Evolutionary conservation across 37 sponge, comb jelly and placozoan genomes (phyloP).

Genomic region (Crambe crambe): DNA sequence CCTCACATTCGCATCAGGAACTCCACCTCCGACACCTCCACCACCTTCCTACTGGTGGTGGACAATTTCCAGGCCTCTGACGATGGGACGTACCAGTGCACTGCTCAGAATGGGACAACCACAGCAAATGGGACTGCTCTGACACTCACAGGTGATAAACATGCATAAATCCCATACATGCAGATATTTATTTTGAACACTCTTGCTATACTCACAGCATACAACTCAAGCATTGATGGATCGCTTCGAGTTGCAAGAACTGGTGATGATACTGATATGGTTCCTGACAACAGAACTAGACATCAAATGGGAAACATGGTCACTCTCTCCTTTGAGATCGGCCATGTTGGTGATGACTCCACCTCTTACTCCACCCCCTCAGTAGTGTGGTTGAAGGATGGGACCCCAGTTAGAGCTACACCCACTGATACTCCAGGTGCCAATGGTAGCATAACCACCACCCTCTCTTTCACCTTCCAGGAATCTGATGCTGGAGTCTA

Average conservation of each 20-base stretch:
- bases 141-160: conserved; percentile 11
- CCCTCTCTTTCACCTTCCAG: conserved; percentile 13
- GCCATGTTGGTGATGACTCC: not conserved
- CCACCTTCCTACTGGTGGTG: conserved; percentile 22
- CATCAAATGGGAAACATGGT: not conserved
- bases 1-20: conserved; percentile 37
- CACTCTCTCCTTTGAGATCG: not conserved
- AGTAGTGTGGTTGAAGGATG: conserved; percentile 34
- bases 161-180: not conserved
- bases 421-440: not conserved
- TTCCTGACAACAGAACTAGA: not conserved
- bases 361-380: not conserved
- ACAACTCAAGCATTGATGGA: not conserved
- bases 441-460: not conserved
- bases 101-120: not conserved
- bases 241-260: not conserved
- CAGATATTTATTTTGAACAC: not conserved
- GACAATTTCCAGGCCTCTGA: conserved; percentile 14
- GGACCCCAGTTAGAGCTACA: not conserved
- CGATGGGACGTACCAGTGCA: conserved; percentile 34
- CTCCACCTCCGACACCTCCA: not conserved
- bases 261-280: not conserved
- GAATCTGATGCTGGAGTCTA: conserved; percentile 36
- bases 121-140: not conserved
- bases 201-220: not conserved